Evolutionary conservation across 2,888 invertebrate genomes (phyloP).

Genomic region (Nomada fucata): DNA sequence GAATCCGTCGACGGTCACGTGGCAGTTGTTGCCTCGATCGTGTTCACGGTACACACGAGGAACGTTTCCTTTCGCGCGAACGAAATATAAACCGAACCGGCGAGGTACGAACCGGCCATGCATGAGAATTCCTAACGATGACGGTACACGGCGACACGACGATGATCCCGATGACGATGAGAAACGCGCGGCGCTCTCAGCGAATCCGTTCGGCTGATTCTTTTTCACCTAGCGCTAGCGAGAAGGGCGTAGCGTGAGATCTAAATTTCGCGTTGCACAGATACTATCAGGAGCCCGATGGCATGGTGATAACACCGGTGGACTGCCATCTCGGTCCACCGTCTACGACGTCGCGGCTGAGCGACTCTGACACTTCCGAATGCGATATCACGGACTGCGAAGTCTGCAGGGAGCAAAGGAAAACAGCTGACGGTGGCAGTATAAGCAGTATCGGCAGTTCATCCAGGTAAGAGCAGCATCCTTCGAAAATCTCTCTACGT

Average conservation of each 20-base stretch:
- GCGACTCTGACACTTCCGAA: slow-evolving; percentile 96
- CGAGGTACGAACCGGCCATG: no score
- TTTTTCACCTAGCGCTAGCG: slow-evolving; percentile 57
- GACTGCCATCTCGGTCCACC: slow-evolving; percentile 95
- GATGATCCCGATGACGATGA: no score
- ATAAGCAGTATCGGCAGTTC: slow-evolving; percentile 96
- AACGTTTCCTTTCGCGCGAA: no score
- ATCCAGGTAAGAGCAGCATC: slow-evolving; percentile 86
- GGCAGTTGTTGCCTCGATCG: neutral
- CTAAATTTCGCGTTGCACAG: slow-evolving; percentile 69
- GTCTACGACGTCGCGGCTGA: slow-evolving; percentile 93
- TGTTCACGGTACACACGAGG: neutral
- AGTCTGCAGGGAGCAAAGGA: slow-evolving; percentile 84
- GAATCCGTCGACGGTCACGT: slow-evolving; percentile 53
- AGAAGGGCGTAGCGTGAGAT: slow-evolving; percentile 61
- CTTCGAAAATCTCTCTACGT: slow-evolving; percentile 53
- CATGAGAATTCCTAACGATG: neutral
- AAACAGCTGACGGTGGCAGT: slow-evolving; percentile 92
- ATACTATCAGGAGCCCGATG: slow-evolving; percentile 86
- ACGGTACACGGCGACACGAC: neutral
- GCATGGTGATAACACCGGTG: slow-evolving; percentile 89
- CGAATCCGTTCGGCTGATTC: slow-evolving; percentile 53
- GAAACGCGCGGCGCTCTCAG: neutral
- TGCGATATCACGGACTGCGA: slow-evolving; percentile 85
- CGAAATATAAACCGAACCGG: no score